These are phyloP conservation scores for Potamarius usumacintae DNA, from an alignment of 2,113 vertebrate species.

Conservation along the genomic window DNA sequence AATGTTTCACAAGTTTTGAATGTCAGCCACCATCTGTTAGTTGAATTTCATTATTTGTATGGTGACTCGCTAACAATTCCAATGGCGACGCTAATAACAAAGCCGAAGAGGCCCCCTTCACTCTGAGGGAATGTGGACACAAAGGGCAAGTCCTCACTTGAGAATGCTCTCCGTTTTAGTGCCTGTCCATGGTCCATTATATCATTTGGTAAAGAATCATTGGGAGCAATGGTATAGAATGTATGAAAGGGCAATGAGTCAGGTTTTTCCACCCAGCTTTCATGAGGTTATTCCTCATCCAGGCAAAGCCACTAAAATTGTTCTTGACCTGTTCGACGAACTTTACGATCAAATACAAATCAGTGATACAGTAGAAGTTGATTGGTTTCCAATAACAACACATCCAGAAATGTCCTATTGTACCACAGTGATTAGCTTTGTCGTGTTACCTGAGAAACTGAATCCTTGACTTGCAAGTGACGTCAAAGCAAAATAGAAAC, in stretches of 20 bases:
- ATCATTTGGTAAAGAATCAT: conserved; percentile 27
- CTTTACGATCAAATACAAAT: not conserved
- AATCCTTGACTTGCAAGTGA: no score
- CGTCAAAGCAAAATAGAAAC: no score
- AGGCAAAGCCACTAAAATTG: not conserved
- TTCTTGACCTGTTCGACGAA: not conserved
- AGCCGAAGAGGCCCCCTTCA: conserved; percentile 35
- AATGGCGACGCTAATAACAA: not conserved
- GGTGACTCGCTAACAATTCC: not conserved
- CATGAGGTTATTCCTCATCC: conserved; percentile 15
- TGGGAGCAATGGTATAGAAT: conserved; percentile 2
- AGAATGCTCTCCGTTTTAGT: conserved; percentile 20
- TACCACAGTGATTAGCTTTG: not conserved
- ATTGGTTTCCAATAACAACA: not conserved
- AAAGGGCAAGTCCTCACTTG: conserved; percentile 22
- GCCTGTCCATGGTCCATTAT: conserved; percentile 25
- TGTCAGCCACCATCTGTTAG: conserved; percentile 19
- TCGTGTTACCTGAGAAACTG: no score
- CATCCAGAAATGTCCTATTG: not conserved
- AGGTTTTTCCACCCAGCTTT: conserved; percentile 21
- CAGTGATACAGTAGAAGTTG: not conserved
- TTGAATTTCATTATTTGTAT: not conserved
- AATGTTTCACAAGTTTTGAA: conserved; percentile 8
- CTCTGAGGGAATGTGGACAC: not conserved
- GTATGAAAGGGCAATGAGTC: not conserved